Conservation (phyloP, 2,888 invertebrate species). For the Tenodera sinensis region DNA sequence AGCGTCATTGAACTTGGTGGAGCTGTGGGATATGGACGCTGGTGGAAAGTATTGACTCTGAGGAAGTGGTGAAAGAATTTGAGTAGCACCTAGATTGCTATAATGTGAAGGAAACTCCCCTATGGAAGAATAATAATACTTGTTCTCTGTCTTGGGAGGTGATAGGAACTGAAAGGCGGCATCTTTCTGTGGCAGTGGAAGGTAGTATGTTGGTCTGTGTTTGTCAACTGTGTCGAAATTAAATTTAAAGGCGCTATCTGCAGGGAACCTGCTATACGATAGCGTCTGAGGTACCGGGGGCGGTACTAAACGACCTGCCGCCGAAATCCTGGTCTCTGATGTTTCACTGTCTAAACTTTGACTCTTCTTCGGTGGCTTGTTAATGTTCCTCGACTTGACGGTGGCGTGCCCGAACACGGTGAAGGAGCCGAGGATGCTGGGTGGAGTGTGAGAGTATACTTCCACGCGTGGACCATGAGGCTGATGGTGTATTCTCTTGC, state of each 20-base stretch:
- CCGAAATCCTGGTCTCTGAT: not conserved
- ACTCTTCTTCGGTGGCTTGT: not conserved
- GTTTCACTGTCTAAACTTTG: not conserved
- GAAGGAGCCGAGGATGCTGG: conserved; percentile 51
- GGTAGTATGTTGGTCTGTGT: not conserved
- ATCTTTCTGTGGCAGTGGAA: not conserved
- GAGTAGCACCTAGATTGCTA: not conserved
- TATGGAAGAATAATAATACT: not conserved
- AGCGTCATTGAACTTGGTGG: not conserved
- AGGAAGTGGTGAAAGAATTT: not conserved
- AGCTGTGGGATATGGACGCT: not conserved
- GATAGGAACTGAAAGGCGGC: not conserved
- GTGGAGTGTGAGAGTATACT: conserved; percentile 16
- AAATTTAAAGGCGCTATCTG: not conserved
- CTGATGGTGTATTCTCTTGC: conserved; percentile 12
- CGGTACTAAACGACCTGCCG: conserved; percentile 20
- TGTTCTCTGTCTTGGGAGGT: not conserved
- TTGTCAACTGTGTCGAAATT: not conserved
- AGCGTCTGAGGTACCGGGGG: conserved; percentile 7
- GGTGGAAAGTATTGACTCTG: not conserved
- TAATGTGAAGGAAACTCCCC: not conserved
- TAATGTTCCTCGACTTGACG: conserved; percentile 16
- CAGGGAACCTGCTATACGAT: not conserved
- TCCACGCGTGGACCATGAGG: conserved; percentile 12
- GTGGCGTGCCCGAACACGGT: conserved; percentile 53